phyloP scores from a whole-genome alignment of 2,888 invertebrate genomes.

The Octodonta nipae region DNA sequence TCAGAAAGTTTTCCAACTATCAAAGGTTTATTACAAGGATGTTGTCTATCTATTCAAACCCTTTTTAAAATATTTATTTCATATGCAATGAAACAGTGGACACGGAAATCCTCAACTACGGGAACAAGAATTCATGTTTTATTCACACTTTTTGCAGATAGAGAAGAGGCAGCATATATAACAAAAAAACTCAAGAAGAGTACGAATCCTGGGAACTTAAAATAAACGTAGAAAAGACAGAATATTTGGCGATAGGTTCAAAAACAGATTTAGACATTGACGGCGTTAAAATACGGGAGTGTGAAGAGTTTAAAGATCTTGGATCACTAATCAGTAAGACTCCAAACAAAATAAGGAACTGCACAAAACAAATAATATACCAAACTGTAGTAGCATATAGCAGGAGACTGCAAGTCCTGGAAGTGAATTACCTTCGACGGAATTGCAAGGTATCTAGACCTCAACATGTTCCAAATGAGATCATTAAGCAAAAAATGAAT shows the following conservation, averaged over 20 bases:
- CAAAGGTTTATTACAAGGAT: neutral
- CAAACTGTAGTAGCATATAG: conserved; percentile 1
- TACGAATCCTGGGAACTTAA: too few relatives aligned
- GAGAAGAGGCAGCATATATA: conserved; percentile 1
- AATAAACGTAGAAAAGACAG: neutral
- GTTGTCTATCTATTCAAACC: conserved; percentile 1
- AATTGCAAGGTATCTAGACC: neutral
- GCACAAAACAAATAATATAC: neutral
- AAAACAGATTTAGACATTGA: too few relatives aligned
- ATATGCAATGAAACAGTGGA: conserved; percentile 1
- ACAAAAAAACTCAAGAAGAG: neutral
- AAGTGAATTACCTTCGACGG: neutral
- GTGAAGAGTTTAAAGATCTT: neutral
- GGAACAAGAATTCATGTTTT: neutral
- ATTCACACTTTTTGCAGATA: neutral
- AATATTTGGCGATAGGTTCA: neutral
- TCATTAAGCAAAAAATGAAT: too few relatives aligned
- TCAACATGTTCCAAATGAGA: too few relatives aligned
- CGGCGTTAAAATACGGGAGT: neutral
- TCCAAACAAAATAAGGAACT: neutral
- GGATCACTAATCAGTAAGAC: neutral
- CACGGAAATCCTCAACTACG: neutral
- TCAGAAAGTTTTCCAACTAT: conserved; percentile 1
- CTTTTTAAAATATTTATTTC: neutral
- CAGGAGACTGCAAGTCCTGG: neutral